Conservation (phyloP, 2,888 invertebrate genomes). For the Griposia aprilina region DNA sequence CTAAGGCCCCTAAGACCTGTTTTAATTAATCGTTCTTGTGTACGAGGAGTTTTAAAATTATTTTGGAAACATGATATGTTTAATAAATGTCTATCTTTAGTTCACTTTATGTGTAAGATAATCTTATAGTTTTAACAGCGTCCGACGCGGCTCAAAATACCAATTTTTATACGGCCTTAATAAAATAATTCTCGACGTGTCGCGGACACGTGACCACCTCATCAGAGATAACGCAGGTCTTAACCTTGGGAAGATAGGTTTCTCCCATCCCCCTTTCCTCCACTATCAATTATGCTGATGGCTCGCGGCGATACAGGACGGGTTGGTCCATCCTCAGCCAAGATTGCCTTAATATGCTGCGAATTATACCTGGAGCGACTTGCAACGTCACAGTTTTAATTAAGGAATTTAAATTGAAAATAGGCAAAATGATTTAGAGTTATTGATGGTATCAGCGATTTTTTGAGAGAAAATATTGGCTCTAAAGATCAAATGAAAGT, state of each 20-base stretch:
- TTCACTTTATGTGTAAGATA: neutral
- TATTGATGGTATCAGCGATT: conserved; percentile 3
- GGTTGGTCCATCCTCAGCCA: conserved; percentile 59
- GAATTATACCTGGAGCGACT: conserved; percentile 60
- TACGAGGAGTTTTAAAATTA: conserved; percentile 2
- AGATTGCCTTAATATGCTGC: conserved; percentile 74
- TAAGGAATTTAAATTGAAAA: conserved; percentile 45
- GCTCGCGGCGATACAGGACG: conserved; percentile 61
- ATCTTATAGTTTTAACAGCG: neutral
- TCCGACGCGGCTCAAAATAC: neutral
- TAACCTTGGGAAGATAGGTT: conserved; percentile 23
- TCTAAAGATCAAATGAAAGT: neutral
- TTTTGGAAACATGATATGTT: neutral
- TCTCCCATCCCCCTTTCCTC: conserved; percentile 24
- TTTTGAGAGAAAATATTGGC: neutral
- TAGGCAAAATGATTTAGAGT: conserved; percentile 5
- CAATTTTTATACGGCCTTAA: neutral
- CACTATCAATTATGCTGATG: conserved; percentile 66
- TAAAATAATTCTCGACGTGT: neutral
- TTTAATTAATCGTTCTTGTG: conserved; percentile 35
- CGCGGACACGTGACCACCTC: conserved; percentile 17
- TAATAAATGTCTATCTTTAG: too few relatives aligned
- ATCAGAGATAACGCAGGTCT: conserved; percentile 28
- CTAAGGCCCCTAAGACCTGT: conserved; percentile 12
- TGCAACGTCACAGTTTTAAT: conserved; percentile 56